A percentile compares a stretch with the other conserved stretches of the same genome.
Evolutionary conservation across 2,888 invertebrate species (phyloP).

Genomic region (Ctena decussata): DNA sequence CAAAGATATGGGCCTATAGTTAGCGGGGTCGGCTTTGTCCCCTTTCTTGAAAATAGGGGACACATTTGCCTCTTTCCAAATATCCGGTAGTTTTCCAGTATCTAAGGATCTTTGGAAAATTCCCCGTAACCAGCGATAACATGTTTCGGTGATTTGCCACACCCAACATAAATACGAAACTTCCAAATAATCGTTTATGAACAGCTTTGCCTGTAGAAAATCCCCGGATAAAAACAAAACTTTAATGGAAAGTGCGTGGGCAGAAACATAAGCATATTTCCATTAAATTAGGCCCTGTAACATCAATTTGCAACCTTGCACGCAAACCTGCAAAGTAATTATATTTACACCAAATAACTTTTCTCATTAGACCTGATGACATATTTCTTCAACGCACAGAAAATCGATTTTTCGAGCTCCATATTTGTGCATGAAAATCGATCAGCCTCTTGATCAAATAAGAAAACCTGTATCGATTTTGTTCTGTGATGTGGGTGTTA

Average conservation of each 20-base stretch:
- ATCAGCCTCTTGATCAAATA: background rate
- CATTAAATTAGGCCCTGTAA: background rate
- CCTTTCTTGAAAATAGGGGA: no score
- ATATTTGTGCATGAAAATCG: background rate
- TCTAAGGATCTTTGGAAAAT: no score
- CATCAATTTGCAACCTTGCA: background rate
- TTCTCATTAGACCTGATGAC: background rate
- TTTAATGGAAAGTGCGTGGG: background rate
- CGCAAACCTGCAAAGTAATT: background rate
- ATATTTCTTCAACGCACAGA: background rate
- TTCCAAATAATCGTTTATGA: background rate
- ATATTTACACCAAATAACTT: background rate
- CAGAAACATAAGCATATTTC: background rate
- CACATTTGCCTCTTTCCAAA: no score
- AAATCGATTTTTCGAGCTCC: background rate
- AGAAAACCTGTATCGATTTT: slow-evolving; percentile 13
- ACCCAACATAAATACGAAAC: background rate
- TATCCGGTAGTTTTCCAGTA: no score
- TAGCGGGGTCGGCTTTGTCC: no score
- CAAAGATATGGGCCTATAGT: no score
- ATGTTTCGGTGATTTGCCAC: no score
- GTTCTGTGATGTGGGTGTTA: background rate
- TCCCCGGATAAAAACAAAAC: slow-evolving; percentile 1
- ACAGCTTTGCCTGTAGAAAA: background rate
- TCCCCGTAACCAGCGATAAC: no score